phyloP scores from a whole-genome alignment of 2,113 vertebrate species.

The Channa argus region DNA sequence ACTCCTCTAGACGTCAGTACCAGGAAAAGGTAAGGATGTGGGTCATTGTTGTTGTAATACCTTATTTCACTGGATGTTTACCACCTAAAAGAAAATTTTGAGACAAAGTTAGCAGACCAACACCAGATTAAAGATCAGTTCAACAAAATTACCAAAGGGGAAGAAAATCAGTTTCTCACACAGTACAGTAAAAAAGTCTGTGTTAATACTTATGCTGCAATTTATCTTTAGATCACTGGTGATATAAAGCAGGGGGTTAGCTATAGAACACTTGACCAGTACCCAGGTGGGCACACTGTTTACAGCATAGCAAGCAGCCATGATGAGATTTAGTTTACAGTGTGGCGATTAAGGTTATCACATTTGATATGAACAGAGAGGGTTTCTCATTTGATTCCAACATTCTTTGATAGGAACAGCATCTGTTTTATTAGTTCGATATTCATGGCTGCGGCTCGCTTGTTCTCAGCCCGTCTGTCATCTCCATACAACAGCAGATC shows the following conservation, averaged over 20 bases:
- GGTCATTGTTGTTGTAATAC: neutral
- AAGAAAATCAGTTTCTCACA: neutral
- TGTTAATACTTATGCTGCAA: neutral
- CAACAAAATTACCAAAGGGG: neutral
- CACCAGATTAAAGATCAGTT: neutral
- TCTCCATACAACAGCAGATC: constrained; percentile 51
- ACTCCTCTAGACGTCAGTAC: constrained; percentile 93
- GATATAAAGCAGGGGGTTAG: neutral
- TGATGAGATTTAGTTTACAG: neutral
- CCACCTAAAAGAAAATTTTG: neutral
- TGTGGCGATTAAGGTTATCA: constrained; percentile 25
- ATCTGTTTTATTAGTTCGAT: constrained; percentile 51
- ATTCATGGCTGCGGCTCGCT: constrained; percentile 38
- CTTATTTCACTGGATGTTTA: neutral
- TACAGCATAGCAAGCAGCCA: neutral
- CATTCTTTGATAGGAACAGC: constrained; percentile 45
- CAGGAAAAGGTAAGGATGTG: constrained; percentile 89
- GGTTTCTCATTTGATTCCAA: constrained; percentile 44
- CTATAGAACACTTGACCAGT: constrained; percentile 1
- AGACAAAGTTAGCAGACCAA: neutral
- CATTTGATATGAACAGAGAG: constrained; percentile 31
- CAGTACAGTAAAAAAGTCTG: too few species aligned
- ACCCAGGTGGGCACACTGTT: neutral
- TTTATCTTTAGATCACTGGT: neutral
- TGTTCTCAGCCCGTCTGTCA: constrained; percentile 43